Conservation (phyloP, 2,888 invertebrate genomes). For the Diadegma fenestrale region DNA sequence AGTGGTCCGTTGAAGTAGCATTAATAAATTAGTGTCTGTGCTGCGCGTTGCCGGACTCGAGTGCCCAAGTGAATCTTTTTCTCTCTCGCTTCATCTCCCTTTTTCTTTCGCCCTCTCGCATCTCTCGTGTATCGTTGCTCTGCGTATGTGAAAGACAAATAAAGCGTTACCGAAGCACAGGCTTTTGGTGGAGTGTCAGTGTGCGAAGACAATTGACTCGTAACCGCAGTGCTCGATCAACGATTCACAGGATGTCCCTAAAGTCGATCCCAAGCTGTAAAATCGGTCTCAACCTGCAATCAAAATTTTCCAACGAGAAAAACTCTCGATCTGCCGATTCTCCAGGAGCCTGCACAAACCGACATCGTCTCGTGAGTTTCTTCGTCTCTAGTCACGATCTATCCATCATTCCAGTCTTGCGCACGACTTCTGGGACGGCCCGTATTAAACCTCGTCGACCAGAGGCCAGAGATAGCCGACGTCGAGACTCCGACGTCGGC, state of each 20-base stretch:
- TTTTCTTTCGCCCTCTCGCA: constrained; percentile 9
- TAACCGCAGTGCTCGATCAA: constrained; percentile 60
- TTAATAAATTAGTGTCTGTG: constrained; percentile 82
- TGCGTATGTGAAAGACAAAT: constrained; percentile 59
- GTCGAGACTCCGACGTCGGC: constrained; percentile 69
- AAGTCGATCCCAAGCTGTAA: not conserved
- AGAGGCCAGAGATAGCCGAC: constrained; percentile 28
- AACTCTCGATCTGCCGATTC: not conserved
- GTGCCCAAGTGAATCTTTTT: constrained; percentile 22
- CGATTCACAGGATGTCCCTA: constrained; percentile 4
- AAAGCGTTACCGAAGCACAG: constrained; percentile 33
- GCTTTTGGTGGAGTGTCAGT: constrained; percentile 69
- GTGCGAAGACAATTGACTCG: constrained; percentile 82
- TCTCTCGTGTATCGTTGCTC: constrained; percentile 28
- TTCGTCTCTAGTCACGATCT: not conserved
- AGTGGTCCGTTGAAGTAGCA: constrained; percentile 76
- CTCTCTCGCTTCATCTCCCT: constrained; percentile 12
- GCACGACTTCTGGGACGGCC: not conserved
- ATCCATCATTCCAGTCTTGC: not conserved
- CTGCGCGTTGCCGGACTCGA: constrained; percentile 38
- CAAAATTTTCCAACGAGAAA: not conserved
- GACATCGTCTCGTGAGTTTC: not conserved
- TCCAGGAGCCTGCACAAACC: not conserved
- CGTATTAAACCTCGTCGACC: not conserved
- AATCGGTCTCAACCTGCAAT: no score